Evolutionary conservation across 2,113 vertebrate species (phyloP), one percentile per base, ranked within the genome.

Genomic region (Motacilla alba): DNA sequence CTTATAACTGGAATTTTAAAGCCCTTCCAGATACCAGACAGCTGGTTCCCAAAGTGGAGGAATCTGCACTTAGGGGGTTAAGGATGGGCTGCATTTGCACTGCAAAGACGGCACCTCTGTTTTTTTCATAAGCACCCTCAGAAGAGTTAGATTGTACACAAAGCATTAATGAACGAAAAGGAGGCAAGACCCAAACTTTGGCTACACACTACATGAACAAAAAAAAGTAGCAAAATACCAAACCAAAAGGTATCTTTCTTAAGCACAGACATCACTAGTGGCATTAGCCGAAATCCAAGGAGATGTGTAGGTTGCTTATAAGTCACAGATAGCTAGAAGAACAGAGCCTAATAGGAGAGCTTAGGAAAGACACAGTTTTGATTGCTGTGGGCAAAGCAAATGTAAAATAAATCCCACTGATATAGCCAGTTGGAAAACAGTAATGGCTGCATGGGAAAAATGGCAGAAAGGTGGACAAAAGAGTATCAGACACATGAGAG

Each of bases 21-120:
- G 21, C 44, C 20, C 10, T 35, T 56, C 23, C 22, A 68, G 58
- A 41, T 11, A 66, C 19, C n/a, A 41, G 56, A 15, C 37, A 62
- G n/a, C 22, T 76, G 26, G 21, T 60, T 92, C 20, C 22, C 44
- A 30, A 2, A 52, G 27, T 4, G 11, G 35, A 35, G 17, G 26
- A 23, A 81, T 35, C 43, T 26, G n/a, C 0, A 0, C 41, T 82
- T 6, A 1, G 22, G 9, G 33, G 9, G 72, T 56, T 56, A 87
- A 83, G 17, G 12, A 72, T 44, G 31, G 21, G 12, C 21, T 84
- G 7, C 47, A 37, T 43, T 63, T 68, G 19, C 49, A 72, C 20
- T 41, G 33, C 59, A 81, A 78, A 89, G 44, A 67, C 0, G 0
- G n/a, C 5, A 0, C 11, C 31, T 43, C 50, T 64, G 31, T 64